Percentiles rank a stretch among this genome's conserved stretches.
Evolutionary conservation across 2,797 vertebrate genomes (phyloP).

Genomic region (Myotis vivesi): DNA sequence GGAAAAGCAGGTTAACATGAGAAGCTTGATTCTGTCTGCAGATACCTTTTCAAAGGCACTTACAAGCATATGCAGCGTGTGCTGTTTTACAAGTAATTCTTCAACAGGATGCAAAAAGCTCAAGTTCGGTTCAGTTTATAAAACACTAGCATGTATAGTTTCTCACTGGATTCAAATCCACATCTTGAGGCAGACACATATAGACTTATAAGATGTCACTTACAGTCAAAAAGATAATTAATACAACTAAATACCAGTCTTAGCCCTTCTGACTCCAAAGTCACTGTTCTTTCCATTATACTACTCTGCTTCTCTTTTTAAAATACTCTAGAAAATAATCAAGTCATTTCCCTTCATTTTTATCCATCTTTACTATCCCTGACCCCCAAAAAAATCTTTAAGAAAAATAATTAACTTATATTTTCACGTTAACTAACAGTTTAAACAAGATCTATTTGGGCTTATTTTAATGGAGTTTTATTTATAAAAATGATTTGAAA

Average conservation of each 20-base stretch:
- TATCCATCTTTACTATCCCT: not conserved
- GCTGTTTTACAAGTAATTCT: not conserved
- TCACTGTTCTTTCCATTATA: not conserved
- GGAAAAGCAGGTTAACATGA: not conserved
- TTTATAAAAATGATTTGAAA: slow-evolving; percentile 22
- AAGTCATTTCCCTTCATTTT: not conserved
- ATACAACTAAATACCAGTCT: not conserved
- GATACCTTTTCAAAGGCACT: not conserved
- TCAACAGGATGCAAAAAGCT: not conserved
- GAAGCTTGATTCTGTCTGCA: not conserved
- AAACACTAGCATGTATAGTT: not conserved
- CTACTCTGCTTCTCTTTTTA: not conserved
- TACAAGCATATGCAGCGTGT: not conserved
- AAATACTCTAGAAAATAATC: slow-evolving; percentile 9
- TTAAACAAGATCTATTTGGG: not conserved
- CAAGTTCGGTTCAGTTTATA: not conserved
- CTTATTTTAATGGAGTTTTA: slow-evolving; percentile 16
- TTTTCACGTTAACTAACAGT: not conserved
- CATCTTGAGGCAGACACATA: not conserved
- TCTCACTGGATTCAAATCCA: not conserved
- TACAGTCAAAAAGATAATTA: not conserved
- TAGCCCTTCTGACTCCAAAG: slow-evolving; percentile 4
- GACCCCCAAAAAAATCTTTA: not conserved
- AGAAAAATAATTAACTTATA: not conserved
- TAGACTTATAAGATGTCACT: not conserved